A percentile compares a stretch with the other conserved stretches of the same genome.
Evolutionary conservation across 2,888 invertebrate genomes (phyloP).

Genomic region (Tolmerus cingulatus): DNA sequence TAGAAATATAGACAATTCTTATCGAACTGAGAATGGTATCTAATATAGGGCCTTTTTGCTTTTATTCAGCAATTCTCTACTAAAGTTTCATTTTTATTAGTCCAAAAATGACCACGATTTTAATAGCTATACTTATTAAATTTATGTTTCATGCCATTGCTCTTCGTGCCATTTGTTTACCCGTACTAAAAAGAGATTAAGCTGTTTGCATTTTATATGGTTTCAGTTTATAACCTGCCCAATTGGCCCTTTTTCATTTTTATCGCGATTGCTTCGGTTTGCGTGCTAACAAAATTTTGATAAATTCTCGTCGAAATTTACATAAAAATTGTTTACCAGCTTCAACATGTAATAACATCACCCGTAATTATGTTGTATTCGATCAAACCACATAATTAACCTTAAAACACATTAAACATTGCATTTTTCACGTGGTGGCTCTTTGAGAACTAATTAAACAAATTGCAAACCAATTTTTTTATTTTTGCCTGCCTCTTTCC

Average conservation of each 20-base stretch:
- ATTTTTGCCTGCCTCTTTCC: neutral
- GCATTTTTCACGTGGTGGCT: neutral
- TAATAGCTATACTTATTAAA: neutral
- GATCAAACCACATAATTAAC: neutral
- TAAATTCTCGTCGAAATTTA: neutral
- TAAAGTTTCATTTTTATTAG: neutral
- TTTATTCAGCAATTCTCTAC: neutral
- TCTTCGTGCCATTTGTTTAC: neutral
- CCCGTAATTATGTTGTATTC: neutral
- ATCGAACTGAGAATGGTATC: neutral
- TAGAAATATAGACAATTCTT: neutral
- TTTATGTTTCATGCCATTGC: neutral
- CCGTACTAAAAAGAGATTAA: neutral
- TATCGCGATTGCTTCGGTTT: neutral
- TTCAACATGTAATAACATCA: neutral
- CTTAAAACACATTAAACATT: neutral
- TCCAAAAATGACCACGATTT: neutral
- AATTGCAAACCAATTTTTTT: neutral
- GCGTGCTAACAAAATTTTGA: neutral
- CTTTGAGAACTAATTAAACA: neutral
- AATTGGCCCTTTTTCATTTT: neutral
- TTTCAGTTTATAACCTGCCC: neutral
- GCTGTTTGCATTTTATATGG: neutral
- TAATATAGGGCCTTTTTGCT: neutral
- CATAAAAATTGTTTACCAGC: neutral